phyloP scores from a whole-genome alignment of 2,113 vertebrate genomes.

The Rhodinocichla rosea region DNA sequence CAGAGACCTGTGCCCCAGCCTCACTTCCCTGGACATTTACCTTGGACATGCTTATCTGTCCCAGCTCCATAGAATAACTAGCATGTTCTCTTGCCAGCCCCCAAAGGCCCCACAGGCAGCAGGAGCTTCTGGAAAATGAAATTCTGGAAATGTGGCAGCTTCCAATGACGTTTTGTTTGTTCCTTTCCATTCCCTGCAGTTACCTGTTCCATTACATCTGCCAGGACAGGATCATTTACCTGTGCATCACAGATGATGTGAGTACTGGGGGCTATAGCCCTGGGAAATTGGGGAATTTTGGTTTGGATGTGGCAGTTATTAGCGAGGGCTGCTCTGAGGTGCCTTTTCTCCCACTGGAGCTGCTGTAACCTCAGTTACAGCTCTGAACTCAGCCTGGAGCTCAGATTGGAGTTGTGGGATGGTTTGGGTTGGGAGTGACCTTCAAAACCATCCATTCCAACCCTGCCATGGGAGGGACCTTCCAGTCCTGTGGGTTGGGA shows the following conservation, averaged over 20 bases:
- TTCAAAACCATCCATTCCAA: background rate
- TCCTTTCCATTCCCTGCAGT: slow-evolving; percentile 69
- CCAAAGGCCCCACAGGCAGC: background rate
- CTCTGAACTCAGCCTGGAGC: background rate
- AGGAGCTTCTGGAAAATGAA: background rate
- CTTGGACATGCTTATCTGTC: background rate
- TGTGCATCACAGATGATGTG: slow-evolving; percentile 98
- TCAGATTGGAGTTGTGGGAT: accelerated
- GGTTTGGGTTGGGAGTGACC: background rate
- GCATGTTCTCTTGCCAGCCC: background rate
- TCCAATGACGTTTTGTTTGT: background rate
- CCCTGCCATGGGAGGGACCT: background rate
- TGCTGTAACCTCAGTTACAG: background rate
- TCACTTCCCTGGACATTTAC: background rate
- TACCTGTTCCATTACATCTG: slow-evolving; percentile 99
- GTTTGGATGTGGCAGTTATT: background rate
- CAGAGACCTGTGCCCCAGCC: background rate
- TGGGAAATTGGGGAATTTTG: background rate
- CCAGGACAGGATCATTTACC: slow-evolving; percentile 97
- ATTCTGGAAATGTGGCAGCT: background rate
- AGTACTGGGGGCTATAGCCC: slow-evolving; percentile 67
- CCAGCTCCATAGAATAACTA: background rate
- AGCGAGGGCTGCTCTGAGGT: background rate
- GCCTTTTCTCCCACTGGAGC: background rate
- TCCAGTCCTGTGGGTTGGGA: too few relatives aligned